A percentile compares a stretch with the other conserved stretches of the same genome.
phyloP scores from a whole-genome alignment of 2,888 invertebrate species.

The Anthophora plumipes region DNA sequence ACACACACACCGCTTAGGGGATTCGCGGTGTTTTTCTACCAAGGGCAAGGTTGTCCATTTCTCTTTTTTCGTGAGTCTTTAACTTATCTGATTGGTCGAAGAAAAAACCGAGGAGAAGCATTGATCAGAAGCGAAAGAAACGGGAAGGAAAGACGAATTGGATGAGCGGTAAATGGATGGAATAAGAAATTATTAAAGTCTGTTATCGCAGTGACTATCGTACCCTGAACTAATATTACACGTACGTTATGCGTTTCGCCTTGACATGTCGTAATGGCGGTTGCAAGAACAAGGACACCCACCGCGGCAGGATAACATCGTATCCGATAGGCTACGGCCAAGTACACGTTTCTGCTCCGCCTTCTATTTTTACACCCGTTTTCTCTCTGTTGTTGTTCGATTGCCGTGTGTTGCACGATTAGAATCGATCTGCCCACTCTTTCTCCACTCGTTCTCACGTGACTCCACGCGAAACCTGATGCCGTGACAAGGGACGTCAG shows the following conservation, averaged over 20 bases:
- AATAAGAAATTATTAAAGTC: conserved; percentile 52
- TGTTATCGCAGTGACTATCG: conserved; percentile 53
- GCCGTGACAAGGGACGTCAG: conserved; percentile 29
- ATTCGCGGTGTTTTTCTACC: conserved; percentile 42
- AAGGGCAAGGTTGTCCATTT: conserved; percentile 69
- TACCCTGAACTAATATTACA: conserved; percentile 65
- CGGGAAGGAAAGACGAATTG: not conserved
- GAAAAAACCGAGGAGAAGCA: not conserved
- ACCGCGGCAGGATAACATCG: conserved; percentile 74
- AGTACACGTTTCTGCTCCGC: conserved; percentile 64
- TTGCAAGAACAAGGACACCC: conserved; percentile 76
- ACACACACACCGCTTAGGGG: conserved; percentile 57
- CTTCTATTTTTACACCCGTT: conserved; percentile 69
- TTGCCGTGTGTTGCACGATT: conserved; percentile 58
- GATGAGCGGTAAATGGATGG: conserved; percentile 5
- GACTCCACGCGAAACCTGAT: conserved; percentile 46
- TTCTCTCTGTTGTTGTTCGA: conserved; percentile 61
- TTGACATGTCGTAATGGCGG: conserved; percentile 77
- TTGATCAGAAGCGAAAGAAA: not conserved
- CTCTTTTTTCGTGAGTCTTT: conserved; percentile 17
- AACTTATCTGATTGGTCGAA: not conserved
- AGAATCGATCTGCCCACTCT: conserved; percentile 64
- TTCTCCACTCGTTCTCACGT: conserved; percentile 46
- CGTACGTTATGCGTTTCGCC: conserved; percentile 71
- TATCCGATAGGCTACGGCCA: conserved; percentile 71